Evolutionary conservation across 2,797 vertebrate genomes (phyloP), one percentile per base, ranked within the genome.

Genomic region (Coregonus ussuriensis): DNA sequence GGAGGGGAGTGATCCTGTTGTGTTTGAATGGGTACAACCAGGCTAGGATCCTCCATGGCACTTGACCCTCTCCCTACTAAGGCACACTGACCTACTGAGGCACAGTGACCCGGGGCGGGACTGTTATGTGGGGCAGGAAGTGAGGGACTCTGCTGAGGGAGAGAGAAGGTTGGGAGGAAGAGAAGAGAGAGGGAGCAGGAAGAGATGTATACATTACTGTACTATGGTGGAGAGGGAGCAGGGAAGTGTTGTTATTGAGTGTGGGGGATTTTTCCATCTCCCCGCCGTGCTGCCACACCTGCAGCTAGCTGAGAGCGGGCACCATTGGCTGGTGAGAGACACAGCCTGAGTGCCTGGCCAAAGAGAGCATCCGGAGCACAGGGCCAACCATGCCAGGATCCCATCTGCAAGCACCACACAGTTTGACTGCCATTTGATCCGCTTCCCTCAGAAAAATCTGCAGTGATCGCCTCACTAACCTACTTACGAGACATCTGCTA

Each of bases 341-440:
- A 73, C 16, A 29, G 37, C 74, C 79, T 75, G 75, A 47, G 73
- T 84, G 84, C 69, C 83, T 84, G 79, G 80, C 84, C 78, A 89
- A 83, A 86, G 72, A 75, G 79, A 79, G 75, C 80, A 81, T 77
- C 75, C 68, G 81, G 80, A 81, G 66, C 77, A 41, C 76, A 65
- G 74, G 62, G 77, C 82, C 79, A 71, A 37, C 1, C 3, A 54
- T 76, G 87, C 82, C 86, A 88, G 81, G 70, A 86, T 82, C 79
- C 76, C 84, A 83, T 88, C 86, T 90, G 89, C 78, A 87, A 82
- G 86, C 84, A 83, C 52, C 1, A 41, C 80, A 80, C 83, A 79
- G 83, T 71, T 80, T 87, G 84, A 82, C 83, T 88, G 74, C 80
- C 53, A 35, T 87, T 82, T 88, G 85, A 88, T 82, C 75, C 68